A percentile compares a stretch with the other conserved stretches of the same genome.
Conservation (phyloP, 2,888 invertebrate genomes). For the Taenaris catops region DNA sequence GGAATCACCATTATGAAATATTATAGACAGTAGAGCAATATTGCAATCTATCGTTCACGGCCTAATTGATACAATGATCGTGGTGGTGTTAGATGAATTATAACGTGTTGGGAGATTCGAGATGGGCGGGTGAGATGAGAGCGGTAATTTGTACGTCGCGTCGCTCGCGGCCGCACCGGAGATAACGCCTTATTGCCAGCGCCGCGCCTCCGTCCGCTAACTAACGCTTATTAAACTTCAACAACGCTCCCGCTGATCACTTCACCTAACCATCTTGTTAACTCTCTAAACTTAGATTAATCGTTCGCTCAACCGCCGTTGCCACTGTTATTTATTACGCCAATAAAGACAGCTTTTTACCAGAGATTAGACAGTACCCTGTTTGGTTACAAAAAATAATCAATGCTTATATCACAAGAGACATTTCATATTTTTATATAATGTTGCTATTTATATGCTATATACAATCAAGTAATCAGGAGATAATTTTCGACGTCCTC, state of each 20-base stretch:
- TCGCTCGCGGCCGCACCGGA: conserved; percentile 51
- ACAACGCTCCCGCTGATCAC: conserved; percentile 75
- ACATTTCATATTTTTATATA: too few relatives aligned
- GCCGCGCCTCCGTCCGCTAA: conserved; percentile 57
- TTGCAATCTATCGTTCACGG: conserved; percentile 34
- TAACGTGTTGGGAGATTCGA: conserved; percentile 31
- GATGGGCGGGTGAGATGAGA: conserved; percentile 27
- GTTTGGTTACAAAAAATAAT: too few relatives aligned
- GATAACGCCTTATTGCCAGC: conserved; percentile 71
- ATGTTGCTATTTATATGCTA: too few relatives aligned
- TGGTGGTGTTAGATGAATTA: conserved; percentile 34
- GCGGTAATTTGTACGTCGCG: conserved; percentile 49
- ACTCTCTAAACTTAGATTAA: conserved; percentile 77
- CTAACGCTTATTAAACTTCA: conserved; percentile 78
- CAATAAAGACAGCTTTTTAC: conserved; percentile 32
- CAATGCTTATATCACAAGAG: too few relatives aligned
- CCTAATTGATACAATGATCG: conserved; percentile 38
- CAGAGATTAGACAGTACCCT: too few relatives aligned
- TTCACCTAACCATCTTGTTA: conserved; percentile 69
- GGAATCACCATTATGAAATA: conserved; percentile 21
- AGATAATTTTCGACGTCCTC: too few relatives aligned
- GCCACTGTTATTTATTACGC: conserved; percentile 52
- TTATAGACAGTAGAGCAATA: conserved; percentile 24
- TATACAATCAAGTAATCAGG: too few relatives aligned
- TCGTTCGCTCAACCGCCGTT: conserved; percentile 54